These are phyloP conservation scores for Diachasma alloeum DNA, from an alignment of 1,140 invertebrate genomes.

Conservation along the genomic window DNA sequence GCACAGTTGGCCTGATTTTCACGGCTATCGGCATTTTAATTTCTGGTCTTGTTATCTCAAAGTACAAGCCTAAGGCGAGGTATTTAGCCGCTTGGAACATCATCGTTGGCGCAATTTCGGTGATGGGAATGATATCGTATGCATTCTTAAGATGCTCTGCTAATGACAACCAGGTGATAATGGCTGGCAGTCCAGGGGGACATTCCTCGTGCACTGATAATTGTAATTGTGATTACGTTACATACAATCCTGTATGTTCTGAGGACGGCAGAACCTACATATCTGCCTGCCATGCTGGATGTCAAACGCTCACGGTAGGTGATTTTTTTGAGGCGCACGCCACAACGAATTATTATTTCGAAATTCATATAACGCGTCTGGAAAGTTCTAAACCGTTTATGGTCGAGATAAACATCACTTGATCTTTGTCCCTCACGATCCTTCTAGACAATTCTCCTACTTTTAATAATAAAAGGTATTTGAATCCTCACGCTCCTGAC, in stretches of 20 bases:
- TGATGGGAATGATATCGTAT: slow-evolving; percentile 72
- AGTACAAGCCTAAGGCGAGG: slow-evolving; percentile 74
- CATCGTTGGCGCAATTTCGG: slow-evolving; percentile 71
- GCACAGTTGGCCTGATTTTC: slow-evolving; percentile 75
- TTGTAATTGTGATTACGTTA: slow-evolving; percentile 73
- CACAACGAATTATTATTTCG: too few species aligned
- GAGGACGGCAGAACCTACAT: slow-evolving; percentile 71
- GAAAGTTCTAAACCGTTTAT: too few species aligned
- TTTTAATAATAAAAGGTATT: too few species aligned
- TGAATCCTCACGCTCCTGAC: too few species aligned
- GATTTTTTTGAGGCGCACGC: neutral
- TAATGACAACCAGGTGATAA: slow-evolving; percentile 65
- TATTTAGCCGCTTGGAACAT: slow-evolving; percentile 79
- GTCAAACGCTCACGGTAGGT: slow-evolving; percentile 58
- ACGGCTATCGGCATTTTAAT: slow-evolving; percentile 76
- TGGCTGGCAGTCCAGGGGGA: slow-evolving; percentile 55
- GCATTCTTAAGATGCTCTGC: slow-evolving; percentile 76
- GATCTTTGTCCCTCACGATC: too few species aligned
- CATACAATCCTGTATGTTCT: slow-evolving; percentile 75
- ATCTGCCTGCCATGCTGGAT: slow-evolving; percentile 78
- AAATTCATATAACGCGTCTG: too few species aligned
- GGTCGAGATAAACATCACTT: too few species aligned
- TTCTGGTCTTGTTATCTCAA: slow-evolving; percentile 74
- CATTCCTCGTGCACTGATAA: slow-evolving; percentile 69
- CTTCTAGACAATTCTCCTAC: too few species aligned